These are phyloP conservation scores for Perodicticus potto DNA, from an alignment of 2,797 vertebrate genomes.

Conservation along the genomic window DNA sequence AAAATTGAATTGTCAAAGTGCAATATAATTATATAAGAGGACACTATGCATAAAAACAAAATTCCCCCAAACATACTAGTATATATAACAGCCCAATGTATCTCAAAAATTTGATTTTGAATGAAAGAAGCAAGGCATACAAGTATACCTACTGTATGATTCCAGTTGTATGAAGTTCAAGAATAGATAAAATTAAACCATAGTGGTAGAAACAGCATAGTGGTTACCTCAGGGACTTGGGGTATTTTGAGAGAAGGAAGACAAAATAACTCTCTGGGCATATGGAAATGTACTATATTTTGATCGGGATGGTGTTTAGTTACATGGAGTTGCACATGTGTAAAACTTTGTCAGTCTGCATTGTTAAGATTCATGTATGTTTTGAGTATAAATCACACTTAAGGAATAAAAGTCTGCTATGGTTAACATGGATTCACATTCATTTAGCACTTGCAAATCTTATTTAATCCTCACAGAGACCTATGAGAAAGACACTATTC, in stretches of 20 bases:
- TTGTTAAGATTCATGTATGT: background rate
- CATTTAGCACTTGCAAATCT: background rate
- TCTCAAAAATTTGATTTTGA: background rate
- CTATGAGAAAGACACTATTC: background rate
- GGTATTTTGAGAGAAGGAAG: background rate
- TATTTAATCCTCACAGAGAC: background rate
- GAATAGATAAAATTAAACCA: background rate
- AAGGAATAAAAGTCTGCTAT: background rate
- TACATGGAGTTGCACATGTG: background rate
- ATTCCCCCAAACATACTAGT: fast-evolving
- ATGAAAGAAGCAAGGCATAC: background rate
- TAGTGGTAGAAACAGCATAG: background rate
- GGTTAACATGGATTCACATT: background rate
- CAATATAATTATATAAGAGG: background rate
- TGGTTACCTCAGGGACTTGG: background rate
- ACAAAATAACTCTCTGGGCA: background rate
- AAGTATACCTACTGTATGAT: background rate
- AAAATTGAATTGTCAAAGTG: background rate
- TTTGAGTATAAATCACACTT: background rate
- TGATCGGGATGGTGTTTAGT: background rate
- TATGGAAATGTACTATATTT: background rate
- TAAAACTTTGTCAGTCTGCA: background rate
- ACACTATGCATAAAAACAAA: background rate
- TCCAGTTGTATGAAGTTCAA: background rate
- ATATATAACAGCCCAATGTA: background rate